Percentiles rank a stretch among this genome's conserved stretches.
phyloP scores from a whole-genome alignment of 37 sponge, comb jelly and placozoan genomes.

The Petrosia ficiformis region DNA sequence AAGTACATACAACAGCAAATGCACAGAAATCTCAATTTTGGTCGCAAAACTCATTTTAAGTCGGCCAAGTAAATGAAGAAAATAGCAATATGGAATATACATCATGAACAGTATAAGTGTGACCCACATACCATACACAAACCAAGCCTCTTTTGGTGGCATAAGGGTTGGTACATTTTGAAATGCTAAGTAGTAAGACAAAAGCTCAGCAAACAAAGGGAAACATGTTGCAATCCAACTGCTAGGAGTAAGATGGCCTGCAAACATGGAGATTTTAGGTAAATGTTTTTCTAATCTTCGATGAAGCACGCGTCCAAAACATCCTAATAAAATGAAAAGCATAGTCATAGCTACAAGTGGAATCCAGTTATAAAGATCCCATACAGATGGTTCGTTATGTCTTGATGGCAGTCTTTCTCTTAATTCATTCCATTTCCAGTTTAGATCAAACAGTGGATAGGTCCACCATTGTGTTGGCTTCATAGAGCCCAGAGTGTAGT shows the following conservation, averaged over 20 bases:
- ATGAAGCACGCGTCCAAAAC: not conserved
- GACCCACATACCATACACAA: not conserved
- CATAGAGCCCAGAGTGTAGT: constrained; percentile 19
- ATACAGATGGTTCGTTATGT: not conserved
- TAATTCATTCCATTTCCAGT: constrained; percentile 11
- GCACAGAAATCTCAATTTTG: too few relatives aligned
- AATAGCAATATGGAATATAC: too few relatives aligned
- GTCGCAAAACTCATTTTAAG: too few relatives aligned
- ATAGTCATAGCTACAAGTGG: not conserved
- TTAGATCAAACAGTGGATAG: constrained; percentile 6
- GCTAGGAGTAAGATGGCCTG: not conserved
- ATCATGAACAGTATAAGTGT: too few relatives aligned
- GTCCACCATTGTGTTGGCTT: constrained; percentile 18
- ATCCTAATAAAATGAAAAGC: not conserved
- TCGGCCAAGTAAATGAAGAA: too few relatives aligned
- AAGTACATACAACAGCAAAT: too few relatives aligned
- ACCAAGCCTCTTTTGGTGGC: not conserved
- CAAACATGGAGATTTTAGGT: not conserved
- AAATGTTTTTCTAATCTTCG: not conserved
- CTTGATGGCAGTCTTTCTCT: not conserved
- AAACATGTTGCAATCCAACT: not conserved
- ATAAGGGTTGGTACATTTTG: not conserved
- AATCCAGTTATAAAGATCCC: not conserved
- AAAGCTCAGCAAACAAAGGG: not conserved
- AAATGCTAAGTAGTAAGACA: not conserved